A percentile compares a stretch with the other conserved stretches of the same genome.
Evolutionary conservation across 2,888 invertebrate species (phyloP).

Genomic region (Monopis laevigella): DNA sequence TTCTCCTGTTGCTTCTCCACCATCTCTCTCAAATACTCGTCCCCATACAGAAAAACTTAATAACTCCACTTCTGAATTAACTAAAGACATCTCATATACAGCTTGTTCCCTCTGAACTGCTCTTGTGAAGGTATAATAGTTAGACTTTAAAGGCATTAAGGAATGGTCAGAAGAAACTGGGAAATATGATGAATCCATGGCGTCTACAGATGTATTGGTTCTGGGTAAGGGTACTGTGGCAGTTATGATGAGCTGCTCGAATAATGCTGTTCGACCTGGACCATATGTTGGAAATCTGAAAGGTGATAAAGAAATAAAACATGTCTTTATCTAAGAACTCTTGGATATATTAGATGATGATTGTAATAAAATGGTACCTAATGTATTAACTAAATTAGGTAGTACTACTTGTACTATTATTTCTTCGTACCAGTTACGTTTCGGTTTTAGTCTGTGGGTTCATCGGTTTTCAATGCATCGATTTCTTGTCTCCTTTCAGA

Average conservation of each 20-base stretch:
- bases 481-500: no score
- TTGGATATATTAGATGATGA: neutral
- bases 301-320: constrained; percentile 17
- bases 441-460: neutral
- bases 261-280: constrained; percentile 40
- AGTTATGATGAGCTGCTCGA: constrained; percentile 49
- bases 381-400: no score
- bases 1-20: constrained; percentile 29
- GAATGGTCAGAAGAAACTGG: constrained; percentile 57
- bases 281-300: constrained; percentile 52
- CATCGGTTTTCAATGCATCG: no score
- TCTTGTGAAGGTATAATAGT: constrained; percentile 31
- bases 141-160: constrained; percentile 54
- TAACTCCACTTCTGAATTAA: constrained; percentile 32
- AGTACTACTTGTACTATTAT: no score
- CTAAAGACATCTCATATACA: constrained; percentile 29
- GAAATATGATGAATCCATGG: constrained; percentile 43
- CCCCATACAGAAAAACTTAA: constrained; percentile 64
- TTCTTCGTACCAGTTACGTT: no score
- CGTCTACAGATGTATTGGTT: constrained; percentile 24
- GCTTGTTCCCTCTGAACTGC: constrained; percentile 17
- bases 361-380: no score
- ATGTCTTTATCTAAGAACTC: neutral
- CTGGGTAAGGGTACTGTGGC: constrained; percentile 46
- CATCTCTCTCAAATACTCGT: constrained; percentile 53